Evolutionary conservation across 2,888 invertebrate species (phyloP).

Genomic region (Stomorhina lunata): DNA sequence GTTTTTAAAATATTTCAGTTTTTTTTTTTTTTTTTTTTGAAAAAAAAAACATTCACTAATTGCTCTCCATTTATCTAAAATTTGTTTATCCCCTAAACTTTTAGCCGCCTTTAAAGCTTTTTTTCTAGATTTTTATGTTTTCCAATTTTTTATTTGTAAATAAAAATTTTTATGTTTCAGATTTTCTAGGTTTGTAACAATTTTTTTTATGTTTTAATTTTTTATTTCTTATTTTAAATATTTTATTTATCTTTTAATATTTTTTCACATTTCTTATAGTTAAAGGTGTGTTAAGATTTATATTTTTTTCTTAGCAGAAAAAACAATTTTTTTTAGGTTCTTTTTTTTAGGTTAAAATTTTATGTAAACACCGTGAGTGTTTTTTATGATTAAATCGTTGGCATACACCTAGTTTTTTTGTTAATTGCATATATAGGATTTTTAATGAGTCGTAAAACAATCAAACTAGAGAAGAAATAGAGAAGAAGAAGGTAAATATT

Average conservation of each 20-base stretch:
- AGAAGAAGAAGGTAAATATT: slow-evolving; percentile 1
- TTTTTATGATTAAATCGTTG: neutral
- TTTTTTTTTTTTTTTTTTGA: neutral
- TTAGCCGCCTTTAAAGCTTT: neutral
- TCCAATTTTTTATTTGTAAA: neutral
- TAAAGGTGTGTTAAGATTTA: slow-evolving; percentile 39
- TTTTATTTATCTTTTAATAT: slow-evolving; percentile 39
- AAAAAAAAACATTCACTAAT: slow-evolving; percentile 34
- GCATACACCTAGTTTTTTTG: slow-evolving; percentile 7
- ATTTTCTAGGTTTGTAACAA: neutral
- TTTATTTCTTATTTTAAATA: no score
- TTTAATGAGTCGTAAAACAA: slow-evolving; percentile 39
- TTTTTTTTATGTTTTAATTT: neutral
- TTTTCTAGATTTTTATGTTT: neutral
- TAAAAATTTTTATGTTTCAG: neutral
- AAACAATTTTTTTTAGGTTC: neutral
- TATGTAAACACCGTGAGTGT: slow-evolving; percentile 3
- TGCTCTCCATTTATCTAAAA: slow-evolving; percentile 8
- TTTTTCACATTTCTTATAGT: slow-evolving; percentile 27
- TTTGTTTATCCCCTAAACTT: neutral
- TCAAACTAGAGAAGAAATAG: slow-evolving; percentile 44
- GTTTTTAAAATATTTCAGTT: no score
- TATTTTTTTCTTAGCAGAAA: neutral
- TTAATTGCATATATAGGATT: slow-evolving; percentile 34
- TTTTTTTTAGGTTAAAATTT: slow-evolving; percentile 19